A percentile compares a stretch with the other conserved stretches of the same genome.
Evolutionary conservation across 2,888 invertebrate species (phyloP).

Genomic region (Hirtodrosophila duncani): DNA sequence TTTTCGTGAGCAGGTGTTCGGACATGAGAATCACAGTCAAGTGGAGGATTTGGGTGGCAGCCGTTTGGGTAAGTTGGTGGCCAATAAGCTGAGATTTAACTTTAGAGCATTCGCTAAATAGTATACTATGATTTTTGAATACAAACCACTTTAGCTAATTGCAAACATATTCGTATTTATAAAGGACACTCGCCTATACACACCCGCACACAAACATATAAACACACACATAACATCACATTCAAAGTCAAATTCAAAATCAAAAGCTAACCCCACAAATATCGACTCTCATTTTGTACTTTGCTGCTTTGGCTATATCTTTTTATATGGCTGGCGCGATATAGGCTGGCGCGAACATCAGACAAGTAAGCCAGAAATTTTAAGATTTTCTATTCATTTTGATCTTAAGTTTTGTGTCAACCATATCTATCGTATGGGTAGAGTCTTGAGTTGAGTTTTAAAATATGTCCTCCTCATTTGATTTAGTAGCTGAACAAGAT

Average conservation of each 20-base stretch:
- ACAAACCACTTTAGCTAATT: background rate
- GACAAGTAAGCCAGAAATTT: slow-evolving; percentile 83
- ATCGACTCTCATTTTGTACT: slow-evolving; percentile 38
- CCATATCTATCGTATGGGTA: background rate
- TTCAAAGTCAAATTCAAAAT: slow-evolving; percentile 15
- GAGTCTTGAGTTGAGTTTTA: slow-evolving; percentile 58
- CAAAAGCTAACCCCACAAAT: slow-evolving; percentile 19
- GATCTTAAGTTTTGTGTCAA: slow-evolving; percentile 24
- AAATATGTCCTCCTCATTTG: slow-evolving; percentile 78
- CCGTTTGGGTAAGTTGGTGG: slow-evolving; percentile 76
- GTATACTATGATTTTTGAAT: too few relatives aligned
- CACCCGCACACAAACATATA: slow-evolving; percentile 10
- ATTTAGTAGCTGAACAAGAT: too few relatives aligned
- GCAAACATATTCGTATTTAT: background rate
- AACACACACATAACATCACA: slow-evolving; percentile 15
- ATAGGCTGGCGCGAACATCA: slow-evolving; percentile 88
- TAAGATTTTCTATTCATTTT: slow-evolving; percentile 20
- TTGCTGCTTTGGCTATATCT: slow-evolving; percentile 26
- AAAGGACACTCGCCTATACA: slow-evolving; percentile 3
- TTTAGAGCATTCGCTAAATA: slow-evolving; percentile 1
- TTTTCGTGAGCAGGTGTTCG: slow-evolving; percentile 81
- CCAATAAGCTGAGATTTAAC: slow-evolving; percentile 1
- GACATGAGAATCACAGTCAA: slow-evolving; percentile 75
- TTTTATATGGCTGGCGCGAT: slow-evolving; percentile 37
- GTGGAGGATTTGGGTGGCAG: slow-evolving; percentile 72